These are phyloP conservation scores for Imbricaverruca yamaguchii DNA, from an alignment of 2,888 invertebrate species.

Conservation along the genomic window DNA sequence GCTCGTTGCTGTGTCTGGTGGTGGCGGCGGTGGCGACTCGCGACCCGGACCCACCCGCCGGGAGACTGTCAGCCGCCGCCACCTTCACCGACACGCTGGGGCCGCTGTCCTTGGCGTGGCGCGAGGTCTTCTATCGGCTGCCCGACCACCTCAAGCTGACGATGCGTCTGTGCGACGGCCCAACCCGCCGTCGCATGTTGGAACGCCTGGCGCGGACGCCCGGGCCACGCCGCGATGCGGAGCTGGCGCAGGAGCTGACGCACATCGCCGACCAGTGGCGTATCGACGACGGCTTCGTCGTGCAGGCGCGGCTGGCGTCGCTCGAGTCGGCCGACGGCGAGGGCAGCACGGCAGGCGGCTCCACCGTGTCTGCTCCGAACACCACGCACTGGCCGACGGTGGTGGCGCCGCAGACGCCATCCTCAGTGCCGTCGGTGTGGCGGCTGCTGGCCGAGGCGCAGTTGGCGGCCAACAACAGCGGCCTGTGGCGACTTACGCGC, in stretches of 20 bases:
- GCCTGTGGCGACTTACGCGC: background rate
- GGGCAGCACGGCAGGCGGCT: background rate
- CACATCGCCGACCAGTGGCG: background rate
- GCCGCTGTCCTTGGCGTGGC: background rate
- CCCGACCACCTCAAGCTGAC: background rate
- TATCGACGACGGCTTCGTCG: background rate
- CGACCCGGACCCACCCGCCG: constrained; percentile 25
- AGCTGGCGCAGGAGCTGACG: constrained; percentile 31
- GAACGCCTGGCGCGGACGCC: constrained; percentile 33
- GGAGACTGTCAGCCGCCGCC: constrained; percentile 27
- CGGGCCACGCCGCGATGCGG: constrained; percentile 34
- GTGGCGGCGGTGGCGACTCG: constrained; percentile 25
- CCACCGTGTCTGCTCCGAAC: no score
- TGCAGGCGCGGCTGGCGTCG: background rate
- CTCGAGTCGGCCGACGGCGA: background rate
- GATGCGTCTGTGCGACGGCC: constrained; percentile 35
- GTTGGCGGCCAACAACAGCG: background rate
- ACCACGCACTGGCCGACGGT: background rate
- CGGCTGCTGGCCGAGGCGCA: background rate
- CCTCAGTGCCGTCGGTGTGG: background rate
- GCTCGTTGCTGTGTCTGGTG: no score
- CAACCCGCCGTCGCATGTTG: constrained; percentile 34
- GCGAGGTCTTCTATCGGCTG: background rate
- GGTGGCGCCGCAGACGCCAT: background rate
- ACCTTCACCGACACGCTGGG: background rate